These are phyloP conservation scores for Tinamus major DNA, from an alignment of 2,797 vertebrate species.

Conservation along the genomic window DNA sequence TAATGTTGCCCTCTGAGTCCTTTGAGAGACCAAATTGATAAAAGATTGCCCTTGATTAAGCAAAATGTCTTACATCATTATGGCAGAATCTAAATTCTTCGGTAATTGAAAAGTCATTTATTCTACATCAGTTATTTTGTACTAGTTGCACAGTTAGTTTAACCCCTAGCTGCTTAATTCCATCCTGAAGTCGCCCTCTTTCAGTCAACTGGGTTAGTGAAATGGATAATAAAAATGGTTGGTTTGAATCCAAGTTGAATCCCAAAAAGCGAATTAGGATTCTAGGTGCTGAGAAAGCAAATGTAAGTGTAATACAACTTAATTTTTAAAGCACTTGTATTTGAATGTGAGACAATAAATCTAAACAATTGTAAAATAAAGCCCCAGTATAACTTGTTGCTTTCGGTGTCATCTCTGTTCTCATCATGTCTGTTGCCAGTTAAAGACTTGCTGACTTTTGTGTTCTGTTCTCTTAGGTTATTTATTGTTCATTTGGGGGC, in stretches of 20 bases:
- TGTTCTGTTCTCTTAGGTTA: slow-evolving; percentile 83
- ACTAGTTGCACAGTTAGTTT: neutral
- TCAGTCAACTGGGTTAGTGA: neutral
- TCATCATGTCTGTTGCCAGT: neutral
- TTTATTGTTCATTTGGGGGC: slow-evolving; percentile 97
- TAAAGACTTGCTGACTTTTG: neutral
- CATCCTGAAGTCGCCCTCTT: neutral
- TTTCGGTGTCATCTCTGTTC: neutral
- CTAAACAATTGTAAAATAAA: accelerated
- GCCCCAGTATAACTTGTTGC: neutral
- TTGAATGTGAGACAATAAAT: neutral
- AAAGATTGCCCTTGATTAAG: neutral
- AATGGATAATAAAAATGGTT: neutral
- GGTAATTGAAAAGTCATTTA: neutral
- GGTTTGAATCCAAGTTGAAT: neutral
- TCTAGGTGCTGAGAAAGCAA: neutral
- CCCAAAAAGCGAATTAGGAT: too few species aligned
- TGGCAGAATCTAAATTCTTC: neutral
- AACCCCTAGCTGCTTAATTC: neutral
- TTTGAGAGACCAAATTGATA: neutral
- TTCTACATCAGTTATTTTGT: neutral
- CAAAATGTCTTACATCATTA: neutral
- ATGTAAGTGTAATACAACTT: neutral
- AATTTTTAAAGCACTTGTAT: neutral
- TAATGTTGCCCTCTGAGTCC: neutral